phyloP scores from a whole-genome alignment of 2,888 invertebrate genomes.

The Boloria selene region DNA sequence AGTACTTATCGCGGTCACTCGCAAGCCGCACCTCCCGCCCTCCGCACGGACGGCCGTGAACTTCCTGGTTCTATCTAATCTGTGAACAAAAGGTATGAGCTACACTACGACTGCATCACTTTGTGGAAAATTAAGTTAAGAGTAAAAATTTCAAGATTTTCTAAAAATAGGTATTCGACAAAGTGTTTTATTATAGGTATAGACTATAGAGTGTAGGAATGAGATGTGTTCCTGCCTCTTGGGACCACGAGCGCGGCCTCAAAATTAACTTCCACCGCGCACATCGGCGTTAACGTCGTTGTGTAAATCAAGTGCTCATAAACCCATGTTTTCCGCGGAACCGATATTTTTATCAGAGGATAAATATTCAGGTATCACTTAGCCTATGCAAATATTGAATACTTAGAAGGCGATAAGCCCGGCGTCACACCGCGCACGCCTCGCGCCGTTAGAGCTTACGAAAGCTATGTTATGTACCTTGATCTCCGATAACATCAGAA shows the following conservation, averaged over 20 bases:
- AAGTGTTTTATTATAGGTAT: no score
- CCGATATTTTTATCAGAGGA: constrained; percentile 58
- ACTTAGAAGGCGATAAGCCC: constrained; percentile 45
- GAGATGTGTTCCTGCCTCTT: no score
- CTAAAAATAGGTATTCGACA: no score
- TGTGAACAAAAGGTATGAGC: constrained; percentile 7
- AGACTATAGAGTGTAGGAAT: no score
- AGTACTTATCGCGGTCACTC: constrained; percentile 12
- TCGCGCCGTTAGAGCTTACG: neutral
- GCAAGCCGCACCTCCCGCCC: neutral
- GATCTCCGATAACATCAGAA: no score
- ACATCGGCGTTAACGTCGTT: constrained; percentile 25
- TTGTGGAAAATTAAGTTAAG: no score
- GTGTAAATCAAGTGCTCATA: constrained; percentile 57
- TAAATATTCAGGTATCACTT: constrained; percentile 71
- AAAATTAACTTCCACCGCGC: no score
- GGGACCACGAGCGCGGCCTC: no score
- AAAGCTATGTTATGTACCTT: no score
- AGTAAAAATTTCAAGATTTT: no score
- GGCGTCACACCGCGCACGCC: constrained; percentile 35
- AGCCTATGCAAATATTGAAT: constrained; percentile 64
- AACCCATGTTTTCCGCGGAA: constrained; percentile 55
- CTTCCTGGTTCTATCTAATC: constrained; percentile 55
- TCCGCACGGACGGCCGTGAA: constrained; percentile 59
- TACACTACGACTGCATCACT: neutral